These are phyloP conservation scores for Samia ricini DNA, from an alignment of 1,140 invertebrate species.

Conservation along the genomic window DNA sequence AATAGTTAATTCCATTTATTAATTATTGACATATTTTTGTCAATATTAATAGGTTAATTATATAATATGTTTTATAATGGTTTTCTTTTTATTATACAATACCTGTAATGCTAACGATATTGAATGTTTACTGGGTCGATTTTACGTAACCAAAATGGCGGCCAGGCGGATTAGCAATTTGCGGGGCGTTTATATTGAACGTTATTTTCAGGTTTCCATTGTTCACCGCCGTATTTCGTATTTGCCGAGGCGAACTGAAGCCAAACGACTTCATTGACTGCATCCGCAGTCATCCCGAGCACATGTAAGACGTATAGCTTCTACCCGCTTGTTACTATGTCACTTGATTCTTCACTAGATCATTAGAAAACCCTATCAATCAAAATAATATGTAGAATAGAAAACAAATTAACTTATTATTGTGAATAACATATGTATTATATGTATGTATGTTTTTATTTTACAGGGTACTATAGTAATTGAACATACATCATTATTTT, in stretches of 20 bases:
- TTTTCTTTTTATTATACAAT: too few relatives aligned
- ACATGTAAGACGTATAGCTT: conserved; percentile 84
- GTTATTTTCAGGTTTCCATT: conserved; percentile 89
- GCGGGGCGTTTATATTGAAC: neutral
- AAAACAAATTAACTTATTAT: conserved; percentile 34
- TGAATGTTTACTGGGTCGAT: neutral
- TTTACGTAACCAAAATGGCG: conserved; percentile 4
- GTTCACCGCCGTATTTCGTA: conserved; percentile 95
- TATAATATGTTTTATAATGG: too few relatives aligned
- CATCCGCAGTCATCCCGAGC: conserved; percentile 96
- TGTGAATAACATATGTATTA: conserved; percentile 50
- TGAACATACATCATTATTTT: conserved; percentile 48
- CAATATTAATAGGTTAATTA: too few relatives aligned
- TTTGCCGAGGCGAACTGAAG: conserved; percentile 91
- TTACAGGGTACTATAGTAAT: conserved; percentile 54
- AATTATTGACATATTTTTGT: too few relatives aligned
- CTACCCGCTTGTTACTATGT: conserved; percentile 33
- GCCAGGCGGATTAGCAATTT: too few relatives aligned
- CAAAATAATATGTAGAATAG: conserved; percentile 35
- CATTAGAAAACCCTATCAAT: conserved; percentile 31
- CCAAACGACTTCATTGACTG: conserved; percentile 92
- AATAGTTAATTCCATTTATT: too few relatives aligned
- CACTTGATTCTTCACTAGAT: conserved; percentile 38
- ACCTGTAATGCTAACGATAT: too few relatives aligned
- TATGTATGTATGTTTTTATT: conserved; percentile 57